phyloP scores from a whole-genome alignment of 2,888 invertebrate genomes.

The Omphaloscelis lunosa region DNA sequence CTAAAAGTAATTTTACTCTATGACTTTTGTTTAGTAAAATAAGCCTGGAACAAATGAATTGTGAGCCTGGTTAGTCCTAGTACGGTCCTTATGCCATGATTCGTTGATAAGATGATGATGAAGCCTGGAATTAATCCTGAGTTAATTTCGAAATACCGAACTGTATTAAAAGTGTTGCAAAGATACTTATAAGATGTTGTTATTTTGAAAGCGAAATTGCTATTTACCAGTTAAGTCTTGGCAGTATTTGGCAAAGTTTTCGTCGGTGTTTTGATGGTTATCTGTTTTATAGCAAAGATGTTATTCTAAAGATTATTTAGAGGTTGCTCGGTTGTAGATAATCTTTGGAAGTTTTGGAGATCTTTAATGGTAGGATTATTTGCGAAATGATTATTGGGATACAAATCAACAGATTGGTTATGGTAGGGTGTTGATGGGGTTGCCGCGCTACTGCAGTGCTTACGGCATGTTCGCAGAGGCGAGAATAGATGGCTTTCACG shows the following conservation, averaged over 20 bases:
- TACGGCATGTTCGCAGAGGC: too few relatives aligned
- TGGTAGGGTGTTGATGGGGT: too few relatives aligned
- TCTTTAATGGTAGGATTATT: constrained; percentile 22
- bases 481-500: too few relatives aligned
- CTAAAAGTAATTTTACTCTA: constrained; percentile 53
- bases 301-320: constrained; percentile 37
- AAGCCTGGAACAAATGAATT: constrained; percentile 51
- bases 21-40: constrained; percentile 50
- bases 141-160: constrained; percentile 18
- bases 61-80: constrained; percentile 47
- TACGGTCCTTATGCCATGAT: neutral
- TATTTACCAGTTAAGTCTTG: constrained; percentile 39
- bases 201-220: constrained; percentile 41
- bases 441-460: too few relatives aligned
- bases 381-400: constrained; percentile 8
- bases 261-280: constrained; percentile 34
- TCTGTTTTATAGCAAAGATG: constrained; percentile 40
- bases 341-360: constrained; percentile 38
- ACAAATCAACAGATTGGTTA: neutral
- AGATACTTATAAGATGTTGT: constrained; percentile 26
- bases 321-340: constrained; percentile 27
- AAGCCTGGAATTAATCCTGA: constrained; percentile 12
- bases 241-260: constrained; percentile 35
- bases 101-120: constrained; percentile 23
- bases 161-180: constrained; percentile 33